phyloP scores from a whole-genome alignment of 2,113 vertebrate genomes.

The Sander lucioperca region DNA sequence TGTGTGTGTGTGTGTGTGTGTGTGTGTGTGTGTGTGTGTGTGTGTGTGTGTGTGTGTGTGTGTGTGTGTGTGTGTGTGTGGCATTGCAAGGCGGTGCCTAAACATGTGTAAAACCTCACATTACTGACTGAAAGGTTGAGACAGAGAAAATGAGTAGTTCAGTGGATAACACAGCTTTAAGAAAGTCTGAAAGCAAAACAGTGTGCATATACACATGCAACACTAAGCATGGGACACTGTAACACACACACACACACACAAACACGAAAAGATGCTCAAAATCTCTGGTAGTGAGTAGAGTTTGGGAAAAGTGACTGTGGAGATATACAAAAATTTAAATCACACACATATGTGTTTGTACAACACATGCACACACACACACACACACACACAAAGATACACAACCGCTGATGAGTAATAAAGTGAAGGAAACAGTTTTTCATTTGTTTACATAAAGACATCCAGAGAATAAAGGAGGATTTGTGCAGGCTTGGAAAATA shows the following conservation, averaged over 20 bases:
- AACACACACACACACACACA: slow-evolving; percentile 16
- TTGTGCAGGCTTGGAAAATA: not conserved
- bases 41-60: slow-evolving; percentile 16
- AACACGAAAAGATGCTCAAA: not conserved
- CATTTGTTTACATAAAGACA: slow-evolving; percentile 31
- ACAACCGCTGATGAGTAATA: not conserved
- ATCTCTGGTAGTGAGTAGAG: not conserved
- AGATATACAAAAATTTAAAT: slow-evolving; percentile 25
- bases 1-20: slow-evolving; percentile 17
- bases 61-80: slow-evolving; percentile 16
- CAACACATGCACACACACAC: not conserved
- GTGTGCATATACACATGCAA: slow-evolving; percentile 1
- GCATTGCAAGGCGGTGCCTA: slow-evolving; percentile 35
- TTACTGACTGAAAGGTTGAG: slow-evolving; percentile 56
- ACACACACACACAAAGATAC: slow-evolving; percentile 7
- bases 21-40: slow-evolving; percentile 26
- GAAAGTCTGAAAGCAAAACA: slow-evolving; percentile 20
- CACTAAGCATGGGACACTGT: not conserved
- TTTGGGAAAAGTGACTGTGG: slow-evolving; percentile 31
- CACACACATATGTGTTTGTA: not conserved
- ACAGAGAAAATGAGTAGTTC: slow-evolving; percentile 62
- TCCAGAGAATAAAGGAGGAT: slow-evolving; percentile 2
- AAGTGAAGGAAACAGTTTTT: slow-evolving; percentile 32
- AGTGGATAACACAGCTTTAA: slow-evolving; percentile 21
- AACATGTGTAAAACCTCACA: slow-evolving; percentile 58